Evolutionary conservation across 2,888 invertebrate species (phyloP).

Genomic region (Dynastes hyllus): DNA sequence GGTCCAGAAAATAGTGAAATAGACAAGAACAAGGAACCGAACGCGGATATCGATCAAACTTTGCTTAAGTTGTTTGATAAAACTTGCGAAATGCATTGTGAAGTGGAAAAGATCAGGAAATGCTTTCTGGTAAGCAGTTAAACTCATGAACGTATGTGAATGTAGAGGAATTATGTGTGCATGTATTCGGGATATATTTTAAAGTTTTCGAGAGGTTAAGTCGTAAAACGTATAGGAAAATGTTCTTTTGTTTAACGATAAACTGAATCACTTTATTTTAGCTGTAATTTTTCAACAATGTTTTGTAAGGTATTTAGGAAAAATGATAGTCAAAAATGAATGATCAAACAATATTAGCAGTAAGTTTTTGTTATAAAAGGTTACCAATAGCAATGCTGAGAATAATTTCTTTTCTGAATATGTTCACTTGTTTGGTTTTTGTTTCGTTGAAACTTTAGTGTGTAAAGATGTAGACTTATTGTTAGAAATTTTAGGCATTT

Average conservation of each 20-base stretch:
- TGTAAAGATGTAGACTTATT: too few relatives aligned
- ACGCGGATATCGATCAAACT: constrained; percentile 52
- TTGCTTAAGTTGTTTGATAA: constrained; percentile 61
- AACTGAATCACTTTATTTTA: neutral
- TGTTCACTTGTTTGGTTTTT: too few relatives aligned
- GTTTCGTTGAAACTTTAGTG: too few relatives aligned
- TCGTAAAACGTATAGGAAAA: constrained; percentile 4
- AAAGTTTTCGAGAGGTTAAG: constrained; percentile 19
- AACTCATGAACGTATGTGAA: constrained; percentile 5
- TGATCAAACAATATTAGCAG: too few relatives aligned
- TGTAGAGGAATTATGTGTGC: neutral
- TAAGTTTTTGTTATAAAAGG: too few relatives aligned
- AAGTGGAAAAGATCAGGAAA: constrained; percentile 58
- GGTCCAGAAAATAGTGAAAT: constrained; percentile 32
- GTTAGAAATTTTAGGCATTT: too few relatives aligned
- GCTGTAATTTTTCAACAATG: neutral
- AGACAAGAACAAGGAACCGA: constrained; percentile 31
- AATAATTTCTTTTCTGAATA: too few relatives aligned
- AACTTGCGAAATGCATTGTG: constrained; percentile 61
- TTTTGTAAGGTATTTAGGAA: too few relatives aligned
- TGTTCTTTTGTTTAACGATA: neutral
- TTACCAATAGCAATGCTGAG: too few relatives aligned
- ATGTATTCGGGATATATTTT: neutral
- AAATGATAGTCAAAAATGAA: too few relatives aligned
- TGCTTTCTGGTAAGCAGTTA: constrained; percentile 52